A percentile compares a stretch with the other conserved stretches of the same genome.
Conservation (phyloP, 2,113 vertebrate species). For the Pachyramphus minor region DNA sequence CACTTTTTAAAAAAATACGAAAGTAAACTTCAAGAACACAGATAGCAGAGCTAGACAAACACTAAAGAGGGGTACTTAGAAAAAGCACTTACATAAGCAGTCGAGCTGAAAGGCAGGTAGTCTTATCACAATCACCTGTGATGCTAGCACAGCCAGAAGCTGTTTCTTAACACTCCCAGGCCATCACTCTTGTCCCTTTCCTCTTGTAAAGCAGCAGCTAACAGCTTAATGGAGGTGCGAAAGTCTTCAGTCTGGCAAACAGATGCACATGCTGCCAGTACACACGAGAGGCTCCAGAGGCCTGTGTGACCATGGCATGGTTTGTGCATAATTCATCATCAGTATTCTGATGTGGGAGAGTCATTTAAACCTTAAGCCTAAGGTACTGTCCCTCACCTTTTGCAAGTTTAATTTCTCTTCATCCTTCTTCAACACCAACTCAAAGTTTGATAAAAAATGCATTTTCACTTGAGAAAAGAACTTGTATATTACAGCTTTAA, state of each 20-base stretch:
- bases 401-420: not conserved
- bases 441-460: not conserved
- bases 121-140: not conserved
- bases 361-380: not conserved
- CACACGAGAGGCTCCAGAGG: not conserved
- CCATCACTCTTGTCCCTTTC: not conserved
- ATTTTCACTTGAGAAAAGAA: not conserved
- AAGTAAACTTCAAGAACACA: not conserved
- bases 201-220: not conserved
- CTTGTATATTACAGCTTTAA: not conserved
- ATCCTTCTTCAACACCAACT: not conserved
- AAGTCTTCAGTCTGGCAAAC: not conserved
- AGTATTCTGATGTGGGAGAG: not conserved
- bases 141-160: not conserved
- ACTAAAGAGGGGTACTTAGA: not conserved
- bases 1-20: not conserved
- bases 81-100: not conserved
- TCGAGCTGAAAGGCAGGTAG: not conserved
- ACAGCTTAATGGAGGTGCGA: not conserved
- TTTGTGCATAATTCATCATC: not conserved
- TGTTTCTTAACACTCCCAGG: not conserved
- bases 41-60: not conserved
- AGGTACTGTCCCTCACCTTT: not conserved
- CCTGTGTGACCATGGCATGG: not conserved
- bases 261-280: not conserved